Percentiles rank a stretch among this genome's conserved stretches.
phyloP scores from a whole-genome alignment of 64 coral and sea anemone genomes.

The Stichodactyla helianthus region DNA sequence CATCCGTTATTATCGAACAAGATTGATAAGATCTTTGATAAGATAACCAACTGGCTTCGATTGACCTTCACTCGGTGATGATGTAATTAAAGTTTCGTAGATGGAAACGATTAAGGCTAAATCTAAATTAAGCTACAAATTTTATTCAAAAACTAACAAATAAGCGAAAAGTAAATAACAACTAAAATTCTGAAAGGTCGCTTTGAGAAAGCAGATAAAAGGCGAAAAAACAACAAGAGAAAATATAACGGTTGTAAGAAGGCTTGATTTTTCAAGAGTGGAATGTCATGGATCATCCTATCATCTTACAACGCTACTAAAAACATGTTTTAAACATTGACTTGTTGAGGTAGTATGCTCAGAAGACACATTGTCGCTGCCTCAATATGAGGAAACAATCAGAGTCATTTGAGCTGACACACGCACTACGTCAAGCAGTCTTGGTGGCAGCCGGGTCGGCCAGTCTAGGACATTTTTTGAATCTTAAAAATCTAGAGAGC shows the following conservation, averaged over 20 bases:
- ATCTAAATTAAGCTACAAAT: no score
- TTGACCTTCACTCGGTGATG: not conserved
- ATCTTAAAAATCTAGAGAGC: not conserved
- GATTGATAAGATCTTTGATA: conserved; percentile 12
- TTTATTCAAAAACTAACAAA: no score
- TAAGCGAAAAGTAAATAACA: no score
- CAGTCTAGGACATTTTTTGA: not conserved
- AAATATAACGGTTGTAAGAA: no score
- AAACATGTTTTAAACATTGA: conserved; percentile 16
- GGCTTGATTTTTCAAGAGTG: not conserved
- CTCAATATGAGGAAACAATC: not conserved
- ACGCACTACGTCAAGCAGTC: no score
- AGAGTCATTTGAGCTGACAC: not conserved
- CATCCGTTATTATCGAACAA: not conserved
- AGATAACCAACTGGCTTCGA: not conserved
- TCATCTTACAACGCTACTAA: not conserved
- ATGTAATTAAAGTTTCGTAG: conserved; percentile 3
- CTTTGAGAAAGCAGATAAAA: no score
- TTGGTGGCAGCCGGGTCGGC: no score
- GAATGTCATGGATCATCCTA: conserved; percentile 1
- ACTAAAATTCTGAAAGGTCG: no score
- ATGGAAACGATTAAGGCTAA: not conserved
- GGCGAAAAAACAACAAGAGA: no score
- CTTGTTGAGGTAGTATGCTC: not conserved
- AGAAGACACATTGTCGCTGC: conserved; percentile 1